Evolutionary conservation across 2,797 vertebrate genomes (phyloP), one percentile per base, ranked within the genome.

Genomic region (Falco concolor): DNA sequence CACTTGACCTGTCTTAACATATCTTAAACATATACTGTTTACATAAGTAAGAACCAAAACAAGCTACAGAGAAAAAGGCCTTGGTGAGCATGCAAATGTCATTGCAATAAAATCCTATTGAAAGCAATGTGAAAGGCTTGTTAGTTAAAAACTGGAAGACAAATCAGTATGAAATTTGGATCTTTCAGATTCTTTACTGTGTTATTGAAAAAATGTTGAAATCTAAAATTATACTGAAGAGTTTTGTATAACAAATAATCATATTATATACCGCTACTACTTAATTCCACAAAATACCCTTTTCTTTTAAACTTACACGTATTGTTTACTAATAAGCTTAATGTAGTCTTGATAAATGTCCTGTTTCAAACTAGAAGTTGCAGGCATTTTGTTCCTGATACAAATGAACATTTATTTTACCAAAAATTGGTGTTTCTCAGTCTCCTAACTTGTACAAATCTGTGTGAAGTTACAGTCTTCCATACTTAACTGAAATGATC

Each of bases 401-500:
- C 3, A 88, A 74, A 81, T 44, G 7, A 52, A 67, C 17, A 15
- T 69, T 72, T 83, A 32, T 16, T 89, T 69, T 65, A 61, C 10
- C 13, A 73, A 59, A 87, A 87, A 82, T 42, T 49, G 32, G 25
- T 92, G 40, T 82, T 95, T 79, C 54, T 86, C 53, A 52, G 84
- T 81, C 63, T 82, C 47, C 67, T 49, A 74, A 67, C 20, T 45
- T 65, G 16, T 76, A 40, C 36, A 79, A 76, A 90, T 84, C 52
- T 79, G 13, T 89, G 63, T 76, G 63, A 79, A 59, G 49, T 96
- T 93, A 77, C 60, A 84, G 3, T 92, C 60, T 87, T 93, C 78
- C 77, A 70, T 93, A 90, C 36, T 94, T 95, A 96, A 60, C 72
- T 90, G 73, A 90, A 95, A 93, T 73, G 30, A 84, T 95, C 80